Percentiles rank a stretch among this genome's conserved stretches.
These are phyloP conservation scores for Dinocampus coccinellae DNA, from an alignment of 2,888 invertebrate species.

Conservation along the genomic window DNA sequence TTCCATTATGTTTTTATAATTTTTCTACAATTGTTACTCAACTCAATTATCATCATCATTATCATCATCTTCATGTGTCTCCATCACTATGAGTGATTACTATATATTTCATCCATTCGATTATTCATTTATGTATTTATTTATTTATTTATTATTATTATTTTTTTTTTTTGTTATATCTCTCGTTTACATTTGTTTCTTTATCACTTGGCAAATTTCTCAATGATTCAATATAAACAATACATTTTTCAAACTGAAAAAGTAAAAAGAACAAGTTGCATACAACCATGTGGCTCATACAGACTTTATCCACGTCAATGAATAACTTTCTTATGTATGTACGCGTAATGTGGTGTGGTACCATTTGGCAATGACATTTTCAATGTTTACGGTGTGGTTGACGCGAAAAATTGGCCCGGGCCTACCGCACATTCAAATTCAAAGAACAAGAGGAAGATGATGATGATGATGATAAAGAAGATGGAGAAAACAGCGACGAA, in stretches of 20 bases:
- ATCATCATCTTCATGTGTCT: not conserved
- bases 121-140: not conserved
- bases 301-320: constrained; percentile 14
- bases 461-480: constrained; percentile 18
- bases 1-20: not conserved
- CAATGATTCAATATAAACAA: not conserved
- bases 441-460: constrained; percentile 29
- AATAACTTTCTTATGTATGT: constrained; percentile 33
- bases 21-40: constrained; percentile 4
- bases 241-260: not conserved
- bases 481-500: not conserved
- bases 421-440: constrained; percentile 51
- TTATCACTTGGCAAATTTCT: too few species aligned
- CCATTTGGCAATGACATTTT: constrained; percentile 63
- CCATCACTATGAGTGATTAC: not conserved
- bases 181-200: too few species aligned
- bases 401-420: constrained; percentile 65
- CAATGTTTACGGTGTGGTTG: constrained; percentile 64
- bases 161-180: too few species aligned
- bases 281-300: not conserved
- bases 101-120: not conserved
- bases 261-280: not conserved
- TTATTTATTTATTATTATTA: not conserved
- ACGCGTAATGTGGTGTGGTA: constrained; percentile 36
- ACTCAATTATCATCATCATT: not conserved